Conservation (phyloP, 1,140 invertebrate species). For the Holcopasites calliopsidis region DNA sequence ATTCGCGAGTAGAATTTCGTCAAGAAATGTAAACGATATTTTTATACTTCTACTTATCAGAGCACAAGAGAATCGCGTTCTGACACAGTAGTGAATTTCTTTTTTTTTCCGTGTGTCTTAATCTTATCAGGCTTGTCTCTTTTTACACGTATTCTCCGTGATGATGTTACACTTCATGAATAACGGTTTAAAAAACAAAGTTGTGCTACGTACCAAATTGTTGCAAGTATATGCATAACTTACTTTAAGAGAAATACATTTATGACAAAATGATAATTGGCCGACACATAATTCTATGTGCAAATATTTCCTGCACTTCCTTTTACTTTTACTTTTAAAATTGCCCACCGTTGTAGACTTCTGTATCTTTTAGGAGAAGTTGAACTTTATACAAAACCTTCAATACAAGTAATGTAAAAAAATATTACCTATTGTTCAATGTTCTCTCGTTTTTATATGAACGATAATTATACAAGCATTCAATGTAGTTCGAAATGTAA, state of each 20-base stretch:
- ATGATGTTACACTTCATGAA: background rate
- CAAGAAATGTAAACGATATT: slow-evolving; percentile 3
- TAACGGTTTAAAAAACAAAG: slow-evolving; percentile 1
- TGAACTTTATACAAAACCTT: slow-evolving; percentile 26
- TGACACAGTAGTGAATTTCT: background rate
- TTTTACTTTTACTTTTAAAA: too few species aligned
- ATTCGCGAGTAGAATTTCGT: background rate
- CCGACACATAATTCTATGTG: slow-evolving; percentile 25
- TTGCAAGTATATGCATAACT: slow-evolving; percentile 29
- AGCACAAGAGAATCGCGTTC: background rate
- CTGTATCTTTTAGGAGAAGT: slow-evolving; percentile 9
- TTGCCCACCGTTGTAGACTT: slow-evolving; percentile 27
- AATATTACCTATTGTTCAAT: slow-evolving; percentile 16
- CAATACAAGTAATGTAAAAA: slow-evolving; percentile 18
- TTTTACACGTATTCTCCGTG: background rate
- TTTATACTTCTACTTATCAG: background rate
- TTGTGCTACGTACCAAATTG: slow-evolving; percentile 10
- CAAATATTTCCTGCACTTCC: slow-evolving; percentile 43
- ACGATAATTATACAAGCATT: background rate
- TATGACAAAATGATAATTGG: background rate
- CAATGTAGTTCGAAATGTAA: slow-evolving; percentile 12
- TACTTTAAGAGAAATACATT: slow-evolving; percentile 20
- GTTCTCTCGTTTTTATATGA: slow-evolving; percentile 14
- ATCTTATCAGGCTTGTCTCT: slow-evolving; percentile 12
- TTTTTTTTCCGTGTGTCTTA: too few species aligned